Conservation (phyloP, 2,888 invertebrate genomes). For the Noctua pronuba region DNA sequence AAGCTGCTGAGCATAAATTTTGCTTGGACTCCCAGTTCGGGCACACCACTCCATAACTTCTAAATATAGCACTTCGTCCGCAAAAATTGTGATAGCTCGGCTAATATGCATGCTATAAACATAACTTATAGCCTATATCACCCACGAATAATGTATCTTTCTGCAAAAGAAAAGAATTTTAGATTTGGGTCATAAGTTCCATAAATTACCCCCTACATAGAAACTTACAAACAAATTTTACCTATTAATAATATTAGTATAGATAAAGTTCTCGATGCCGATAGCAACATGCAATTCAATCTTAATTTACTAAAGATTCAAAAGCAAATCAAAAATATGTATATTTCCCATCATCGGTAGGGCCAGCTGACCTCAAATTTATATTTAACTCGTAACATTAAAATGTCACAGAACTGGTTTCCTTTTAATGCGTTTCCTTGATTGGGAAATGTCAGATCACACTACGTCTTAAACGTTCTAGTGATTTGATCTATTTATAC, state of each 20-base stretch:
- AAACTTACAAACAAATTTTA: no score
- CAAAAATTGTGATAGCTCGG: no score
- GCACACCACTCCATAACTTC: neutral
- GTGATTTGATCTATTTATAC: conserved; percentile 23
- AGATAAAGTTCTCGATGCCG: neutral
- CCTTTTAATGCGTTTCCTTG: conserved; percentile 47
- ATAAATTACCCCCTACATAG: no score
- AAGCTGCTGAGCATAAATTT: neutral
- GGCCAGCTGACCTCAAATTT: conserved; percentile 43
- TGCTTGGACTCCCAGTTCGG: neutral
- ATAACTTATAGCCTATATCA: no score
- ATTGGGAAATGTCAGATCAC: conserved; percentile 54
- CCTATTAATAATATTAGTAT: no score
- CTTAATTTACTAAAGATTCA: neutral
- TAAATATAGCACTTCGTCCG: no score
- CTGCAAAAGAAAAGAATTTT: no score
- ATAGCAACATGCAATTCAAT: neutral
- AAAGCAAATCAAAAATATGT: neutral
- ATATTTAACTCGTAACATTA: conserved; percentile 36
- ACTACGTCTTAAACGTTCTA: conserved; percentile 4
- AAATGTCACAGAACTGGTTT: conserved; percentile 58
- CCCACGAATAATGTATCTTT: no score
- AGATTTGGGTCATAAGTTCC: no score
- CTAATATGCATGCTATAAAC: no score
- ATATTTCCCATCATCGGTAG: neutral